Conservation (phyloP, 2,888 invertebrate genomes). For the Lithodes maja region DNA sequence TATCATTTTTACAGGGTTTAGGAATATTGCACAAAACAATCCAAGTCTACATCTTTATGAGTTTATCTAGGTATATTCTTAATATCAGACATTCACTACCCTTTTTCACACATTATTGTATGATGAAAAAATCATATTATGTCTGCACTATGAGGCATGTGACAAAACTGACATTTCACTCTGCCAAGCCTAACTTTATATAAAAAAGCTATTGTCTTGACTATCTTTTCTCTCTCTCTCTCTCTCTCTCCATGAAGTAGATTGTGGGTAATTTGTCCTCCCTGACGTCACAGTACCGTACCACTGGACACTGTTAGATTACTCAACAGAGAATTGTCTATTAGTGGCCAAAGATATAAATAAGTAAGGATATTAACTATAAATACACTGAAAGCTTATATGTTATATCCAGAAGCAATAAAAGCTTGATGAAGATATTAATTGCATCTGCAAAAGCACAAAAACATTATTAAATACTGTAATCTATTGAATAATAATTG, state of each 20-base stretch:
- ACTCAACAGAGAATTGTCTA: background rate
- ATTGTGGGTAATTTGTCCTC: background rate
- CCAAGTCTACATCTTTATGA: too few species aligned
- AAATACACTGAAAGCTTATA: background rate
- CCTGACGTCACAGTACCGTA: background rate
- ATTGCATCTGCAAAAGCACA: background rate
- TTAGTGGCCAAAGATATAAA: background rate
- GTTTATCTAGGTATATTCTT: too few species aligned
- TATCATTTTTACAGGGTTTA: too few species aligned
- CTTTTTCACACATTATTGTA: too few species aligned
- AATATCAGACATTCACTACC: too few species aligned
- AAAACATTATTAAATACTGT: background rate
- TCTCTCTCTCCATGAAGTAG: background rate
- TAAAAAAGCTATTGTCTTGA: background rate
- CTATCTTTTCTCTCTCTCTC: background rate
- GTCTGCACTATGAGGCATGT: too few species aligned
- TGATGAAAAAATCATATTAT: too few species aligned
- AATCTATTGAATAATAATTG: too few species aligned
- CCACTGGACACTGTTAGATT: background rate
- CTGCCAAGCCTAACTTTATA: background rate
- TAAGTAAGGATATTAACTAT: background rate
- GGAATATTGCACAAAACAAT: too few species aligned
- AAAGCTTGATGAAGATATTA: background rate
- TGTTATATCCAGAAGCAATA: background rate
- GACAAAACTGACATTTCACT: too few species aligned